phyloP scores from a whole-genome alignment of 2,797 vertebrate species.

The Peromyscus nudipes region DNA sequence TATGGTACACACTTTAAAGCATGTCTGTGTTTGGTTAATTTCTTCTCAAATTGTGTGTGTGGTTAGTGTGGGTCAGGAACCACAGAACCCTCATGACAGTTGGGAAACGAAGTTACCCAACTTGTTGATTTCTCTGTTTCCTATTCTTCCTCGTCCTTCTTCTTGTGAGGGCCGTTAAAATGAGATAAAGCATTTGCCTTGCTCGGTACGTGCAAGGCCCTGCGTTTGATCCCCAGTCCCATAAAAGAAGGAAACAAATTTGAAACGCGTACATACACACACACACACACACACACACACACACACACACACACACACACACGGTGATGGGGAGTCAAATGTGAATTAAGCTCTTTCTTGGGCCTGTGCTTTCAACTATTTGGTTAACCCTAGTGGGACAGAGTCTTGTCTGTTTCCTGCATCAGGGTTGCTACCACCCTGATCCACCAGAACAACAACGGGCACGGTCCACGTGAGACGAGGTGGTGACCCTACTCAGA shows the following conservation, averaged over 20 bases:
- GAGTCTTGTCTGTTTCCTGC: conserved; percentile 57
- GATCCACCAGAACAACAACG: not conserved
- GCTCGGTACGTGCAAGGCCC: not conserved
- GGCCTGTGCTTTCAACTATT: not conserved
- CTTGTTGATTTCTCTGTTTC: conserved; percentile 33
- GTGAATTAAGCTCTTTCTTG: not conserved
- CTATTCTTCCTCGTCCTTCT: not conserved
- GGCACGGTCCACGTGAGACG: not conserved
- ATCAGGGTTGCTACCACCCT: conserved; percentile 20
- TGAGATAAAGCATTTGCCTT: not conserved
- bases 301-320: not conserved
- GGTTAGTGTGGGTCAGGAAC: not conserved
- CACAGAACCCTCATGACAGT: conserved; percentile 18
- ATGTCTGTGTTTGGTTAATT: not conserved
- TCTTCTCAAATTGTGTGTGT: conserved; percentile 7
- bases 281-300: not conserved
- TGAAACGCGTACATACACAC: too few species aligned
- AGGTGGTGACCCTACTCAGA: conserved; percentile 13
- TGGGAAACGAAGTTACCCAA: conserved; percentile 35
- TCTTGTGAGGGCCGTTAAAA: not conserved
- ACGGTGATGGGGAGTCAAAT: not conserved
- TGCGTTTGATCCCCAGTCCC: not conserved
- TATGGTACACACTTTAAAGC: not conserved
- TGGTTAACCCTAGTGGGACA: conserved; percentile 8
- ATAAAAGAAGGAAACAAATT: not conserved